phyloP scores from a whole-genome alignment of 2,113 vertebrate species.

The Ochotona curzoniae region DNA sequence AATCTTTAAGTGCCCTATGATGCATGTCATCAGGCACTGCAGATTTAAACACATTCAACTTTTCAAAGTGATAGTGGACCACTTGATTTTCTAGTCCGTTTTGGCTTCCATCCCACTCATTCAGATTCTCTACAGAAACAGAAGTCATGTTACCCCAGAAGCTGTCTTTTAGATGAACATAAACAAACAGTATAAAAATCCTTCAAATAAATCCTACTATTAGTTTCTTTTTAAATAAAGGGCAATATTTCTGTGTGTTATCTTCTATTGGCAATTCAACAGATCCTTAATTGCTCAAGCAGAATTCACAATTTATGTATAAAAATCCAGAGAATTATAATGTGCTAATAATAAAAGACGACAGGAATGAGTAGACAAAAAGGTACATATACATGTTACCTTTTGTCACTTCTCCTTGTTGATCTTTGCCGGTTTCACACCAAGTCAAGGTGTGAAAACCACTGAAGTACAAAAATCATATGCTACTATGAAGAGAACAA shows the following conservation, averaged over 20 bases:
- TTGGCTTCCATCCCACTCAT: slow-evolving; percentile 38
- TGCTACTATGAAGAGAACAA: slow-evolving; percentile 41
- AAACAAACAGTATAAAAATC: slow-evolving; percentile 35
- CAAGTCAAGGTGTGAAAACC: slow-evolving; percentile 25
- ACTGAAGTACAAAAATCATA: slow-evolving; percentile 17
- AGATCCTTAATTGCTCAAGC: slow-evolving; percentile 29
- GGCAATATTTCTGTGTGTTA: slow-evolving; percentile 34
- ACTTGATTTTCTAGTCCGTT: slow-evolving; percentile 57
- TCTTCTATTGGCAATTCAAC: slow-evolving; percentile 4
- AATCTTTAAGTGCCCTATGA: slow-evolving; percentile 68
- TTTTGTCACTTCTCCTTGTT: slow-evolving; percentile 43
- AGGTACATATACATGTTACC: neutral
- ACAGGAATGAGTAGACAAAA: slow-evolving; percentile 6
- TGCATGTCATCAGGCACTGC: slow-evolving; percentile 64
- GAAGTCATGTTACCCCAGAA: slow-evolving; percentile 28
- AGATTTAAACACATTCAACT: slow-evolving; percentile 59
- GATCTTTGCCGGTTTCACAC: slow-evolving; percentile 38
- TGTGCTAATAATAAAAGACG: neutral
- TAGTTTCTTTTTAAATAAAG: slow-evolving; percentile 55
- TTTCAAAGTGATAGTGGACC: slow-evolving; percentile 57
- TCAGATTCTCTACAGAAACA: slow-evolving; percentile 65
- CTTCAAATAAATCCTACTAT: slow-evolving; percentile 11
- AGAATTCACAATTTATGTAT: slow-evolving; percentile 5
- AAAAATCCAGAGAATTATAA: slow-evolving; percentile 40
- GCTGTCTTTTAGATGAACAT: slow-evolving; percentile 35